Evolutionary conservation across 35 echinoderm and acorn worm genomes (phyloP).

Genomic region (Apostichopus parvimensis): DNA sequence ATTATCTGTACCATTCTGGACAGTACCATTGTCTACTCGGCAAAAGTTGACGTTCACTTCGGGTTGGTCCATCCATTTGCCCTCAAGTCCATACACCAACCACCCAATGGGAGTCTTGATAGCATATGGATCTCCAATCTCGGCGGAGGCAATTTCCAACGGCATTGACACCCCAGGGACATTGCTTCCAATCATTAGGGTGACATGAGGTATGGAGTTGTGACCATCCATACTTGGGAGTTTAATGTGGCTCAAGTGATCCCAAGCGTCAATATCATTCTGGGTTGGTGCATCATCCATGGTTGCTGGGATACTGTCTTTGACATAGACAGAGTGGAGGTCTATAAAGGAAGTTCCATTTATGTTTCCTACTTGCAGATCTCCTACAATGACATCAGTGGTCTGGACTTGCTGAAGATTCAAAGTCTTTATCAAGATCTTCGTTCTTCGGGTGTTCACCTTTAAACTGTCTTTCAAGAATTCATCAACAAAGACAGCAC

Average conservation of each 20-base stretch:
- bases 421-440: constrained; percentile 44
- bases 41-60: constrained; percentile 27
- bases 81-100: constrained; percentile 40
- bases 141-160: constrained; percentile 16
- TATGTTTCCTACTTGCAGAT: constrained; percentile 41
- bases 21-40: not conserved
- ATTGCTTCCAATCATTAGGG: constrained; percentile 48
- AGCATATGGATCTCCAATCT: constrained; percentile 27
- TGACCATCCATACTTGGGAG: constrained; percentile 15
- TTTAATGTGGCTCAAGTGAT: constrained; percentile 28
- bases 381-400: constrained; percentile 6
- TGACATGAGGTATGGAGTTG: constrained; percentile 15
- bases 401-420: constrained; percentile 8
- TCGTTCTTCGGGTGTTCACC: constrained; percentile 8
- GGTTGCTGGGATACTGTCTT: constrained; percentile 34
- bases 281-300: constrained; percentile 44
- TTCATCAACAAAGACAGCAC: constrained; percentile 1
- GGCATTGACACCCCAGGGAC: constrained; percentile 27
- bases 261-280: constrained; percentile 36
- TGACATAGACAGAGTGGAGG: constrained; percentile 48
- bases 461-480: not conserved
- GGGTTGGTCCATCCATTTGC: not conserved
- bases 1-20: not conserved
- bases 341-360: constrained; percentile 40
- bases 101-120: constrained; percentile 35